phyloP scores from a whole-genome alignment of 2,888 invertebrate species.

The Eupeodes latifasciatus region DNA sequence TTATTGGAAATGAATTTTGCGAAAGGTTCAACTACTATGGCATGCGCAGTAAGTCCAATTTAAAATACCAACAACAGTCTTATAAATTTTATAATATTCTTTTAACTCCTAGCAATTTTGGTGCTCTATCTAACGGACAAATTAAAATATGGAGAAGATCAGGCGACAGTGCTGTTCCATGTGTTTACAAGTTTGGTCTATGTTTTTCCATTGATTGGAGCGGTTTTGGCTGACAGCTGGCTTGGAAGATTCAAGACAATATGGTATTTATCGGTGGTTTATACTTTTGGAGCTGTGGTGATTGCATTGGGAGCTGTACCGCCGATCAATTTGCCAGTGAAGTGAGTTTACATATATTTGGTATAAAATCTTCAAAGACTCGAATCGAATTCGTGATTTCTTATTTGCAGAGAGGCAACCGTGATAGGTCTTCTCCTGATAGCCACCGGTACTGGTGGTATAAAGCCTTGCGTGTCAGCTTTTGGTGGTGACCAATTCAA shows the following conservation, averaged over 20 bases:
- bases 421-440: conserved; percentile 89
- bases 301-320: conserved; percentile 90
- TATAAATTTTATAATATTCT: not conserved
- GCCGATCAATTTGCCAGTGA: conserved; percentile 86
- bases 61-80: not conserved
- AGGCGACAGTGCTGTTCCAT: conserved; percentile 95
- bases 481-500: conserved; percentile 98
- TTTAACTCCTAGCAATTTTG: conserved; percentile 91
- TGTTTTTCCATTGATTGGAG: conserved; percentile 88
- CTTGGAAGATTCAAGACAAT: conserved; percentile 94
- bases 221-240: conserved; percentile 96
- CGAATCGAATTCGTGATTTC: conserved; percentile 52
- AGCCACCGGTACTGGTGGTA: conserved; percentile 96
- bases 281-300: conserved; percentile 92
- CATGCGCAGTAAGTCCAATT: conserved; percentile 92
- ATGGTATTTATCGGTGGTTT: conserved; percentile 93
- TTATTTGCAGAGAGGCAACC: conserved; percentile 86
- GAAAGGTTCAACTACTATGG: conserved; percentile 99
- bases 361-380: not conserved
- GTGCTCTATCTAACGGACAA: conserved; percentile 93
- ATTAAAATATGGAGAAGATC: conserved; percentile 89
- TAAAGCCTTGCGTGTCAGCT: conserved; percentile 97
- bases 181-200: conserved; percentile 94
- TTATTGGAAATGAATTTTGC: conserved; percentile 98
- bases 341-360: conserved; percentile 79